Conservation (phyloP, 2,888 invertebrate genomes). For the Malachius bipustulatus region DNA sequence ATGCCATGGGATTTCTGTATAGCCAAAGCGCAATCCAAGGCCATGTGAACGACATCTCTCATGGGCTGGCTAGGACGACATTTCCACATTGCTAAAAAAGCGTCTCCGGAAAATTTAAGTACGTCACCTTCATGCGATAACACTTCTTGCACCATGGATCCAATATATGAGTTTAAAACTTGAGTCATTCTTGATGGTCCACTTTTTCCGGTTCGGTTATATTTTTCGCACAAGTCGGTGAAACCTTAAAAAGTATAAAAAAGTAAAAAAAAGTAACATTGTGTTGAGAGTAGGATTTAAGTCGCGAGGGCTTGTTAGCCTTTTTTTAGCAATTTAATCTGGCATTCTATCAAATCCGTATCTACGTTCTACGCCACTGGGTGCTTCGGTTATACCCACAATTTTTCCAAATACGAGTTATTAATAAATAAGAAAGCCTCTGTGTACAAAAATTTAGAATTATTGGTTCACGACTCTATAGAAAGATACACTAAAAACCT, state of each 20-base stretch:
- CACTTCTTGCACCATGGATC: constrained; percentile 58
- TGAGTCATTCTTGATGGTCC: constrained; percentile 59
- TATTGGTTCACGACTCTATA: no score
- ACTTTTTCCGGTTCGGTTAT: constrained; percentile 49
- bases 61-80: constrained; percentile 40
- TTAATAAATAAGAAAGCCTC: no score
- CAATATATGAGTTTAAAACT: constrained; percentile 57
- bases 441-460: no score
- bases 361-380: no score
- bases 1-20: constrained; percentile 54
- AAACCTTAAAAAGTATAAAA: constrained; percentile 38
- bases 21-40: constrained; percentile 52
- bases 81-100: constrained; percentile 56
- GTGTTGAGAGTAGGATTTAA: not conserved
- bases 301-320: no score
- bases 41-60: constrained; percentile 48
- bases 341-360: no score
- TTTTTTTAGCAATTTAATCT: no score
- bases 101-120: constrained; percentile 55
- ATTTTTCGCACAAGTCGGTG: constrained; percentile 52
- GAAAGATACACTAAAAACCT: no score
- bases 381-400: no score
- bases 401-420: no score
- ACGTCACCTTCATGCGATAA: constrained; percentile 53
- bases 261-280: not conserved